Percentiles rank a stretch among this genome's conserved stretches.
These are phyloP conservation scores for Leucophenga maculata DNA, from an alignment of 2,888 invertebrate genomes.

Conservation along the genomic window DNA sequence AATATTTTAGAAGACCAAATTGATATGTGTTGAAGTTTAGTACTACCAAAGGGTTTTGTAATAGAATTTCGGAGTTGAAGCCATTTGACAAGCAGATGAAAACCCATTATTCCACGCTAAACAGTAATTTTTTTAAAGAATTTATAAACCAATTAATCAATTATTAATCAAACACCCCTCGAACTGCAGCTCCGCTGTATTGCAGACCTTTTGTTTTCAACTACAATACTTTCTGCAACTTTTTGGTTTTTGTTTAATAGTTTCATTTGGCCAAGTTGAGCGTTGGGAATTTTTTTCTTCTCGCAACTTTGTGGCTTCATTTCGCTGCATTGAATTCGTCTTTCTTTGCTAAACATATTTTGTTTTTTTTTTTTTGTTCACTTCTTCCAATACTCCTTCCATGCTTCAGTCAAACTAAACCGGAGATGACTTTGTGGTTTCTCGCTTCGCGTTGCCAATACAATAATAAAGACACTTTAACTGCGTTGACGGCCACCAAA, in stretches of 20 bases:
- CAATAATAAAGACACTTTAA: conserved; percentile 50
- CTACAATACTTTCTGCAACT: conserved; percentile 8
- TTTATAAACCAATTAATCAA: no score
- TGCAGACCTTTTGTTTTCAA: conserved; percentile 14
- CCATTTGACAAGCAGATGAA: no score
- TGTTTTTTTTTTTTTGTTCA: conserved; percentile 22
- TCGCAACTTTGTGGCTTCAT: conserved; percentile 29
- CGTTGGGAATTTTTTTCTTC: conserved; percentile 19
- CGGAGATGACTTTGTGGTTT: conserved; percentile 69
- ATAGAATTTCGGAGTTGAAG: no score
- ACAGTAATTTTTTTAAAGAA: no score
- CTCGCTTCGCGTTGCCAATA: conserved; percentile 42
- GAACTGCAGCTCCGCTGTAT: no score
- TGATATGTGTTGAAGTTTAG: no score
- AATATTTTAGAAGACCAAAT: no score
- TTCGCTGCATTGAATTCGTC: conserved; percentile 36
- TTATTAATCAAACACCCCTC: no score
- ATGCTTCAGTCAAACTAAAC: conserved; percentile 51
- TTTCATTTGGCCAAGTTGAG: conserved; percentile 20
- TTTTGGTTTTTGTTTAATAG: conserved; percentile 24
- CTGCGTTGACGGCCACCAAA: conserved; percentile 8
- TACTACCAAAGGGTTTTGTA: no score
- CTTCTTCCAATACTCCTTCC: conserved; percentile 50
- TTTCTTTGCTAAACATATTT: conserved; percentile 42
- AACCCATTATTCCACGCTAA: no score